These are phyloP conservation scores for Petroica traversi DNA, from an alignment of 2,113 vertebrate genomes.

Conservation along the genomic window DNA sequence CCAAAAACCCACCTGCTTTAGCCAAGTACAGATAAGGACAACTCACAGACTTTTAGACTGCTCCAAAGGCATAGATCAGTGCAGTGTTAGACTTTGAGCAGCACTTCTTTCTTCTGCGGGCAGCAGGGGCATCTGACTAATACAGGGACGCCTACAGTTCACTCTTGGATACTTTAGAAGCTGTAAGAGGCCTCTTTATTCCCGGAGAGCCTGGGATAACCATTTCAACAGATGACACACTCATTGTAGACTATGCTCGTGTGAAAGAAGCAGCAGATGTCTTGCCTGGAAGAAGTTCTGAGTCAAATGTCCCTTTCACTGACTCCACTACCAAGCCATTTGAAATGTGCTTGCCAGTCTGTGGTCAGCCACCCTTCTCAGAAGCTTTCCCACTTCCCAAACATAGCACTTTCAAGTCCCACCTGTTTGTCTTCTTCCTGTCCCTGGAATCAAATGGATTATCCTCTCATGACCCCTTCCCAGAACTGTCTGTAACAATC, in stretches of 20 bases:
- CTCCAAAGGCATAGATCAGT: slow-evolving; percentile 39
- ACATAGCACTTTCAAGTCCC: neutral
- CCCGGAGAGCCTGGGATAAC: neutral
- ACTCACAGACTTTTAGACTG: slow-evolving; percentile 17
- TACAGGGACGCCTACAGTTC: neutral
- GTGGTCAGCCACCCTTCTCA: neutral
- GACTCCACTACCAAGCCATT: neutral
- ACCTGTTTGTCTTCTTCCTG: neutral
- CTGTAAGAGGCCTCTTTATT: neutral
- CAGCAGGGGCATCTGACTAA: slow-evolving; percentile 35
- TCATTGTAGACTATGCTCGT: neutral
- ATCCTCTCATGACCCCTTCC: neutral
- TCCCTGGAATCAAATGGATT: neutral
- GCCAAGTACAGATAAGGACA: slow-evolving; percentile 40
- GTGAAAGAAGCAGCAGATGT: slow-evolving; percentile 1
- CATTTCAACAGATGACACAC: slow-evolving; percentile 8
- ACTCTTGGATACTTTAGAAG: slow-evolving; percentile 27
- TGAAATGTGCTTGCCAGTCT: neutral
- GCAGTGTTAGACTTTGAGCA: slow-evolving; percentile 14
- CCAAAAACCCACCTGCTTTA: neutral
- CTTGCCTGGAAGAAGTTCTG: neutral
- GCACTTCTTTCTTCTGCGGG: slow-evolving; percentile 24
- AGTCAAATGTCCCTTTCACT: neutral
- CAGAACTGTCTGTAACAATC: neutral
- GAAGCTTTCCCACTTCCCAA: neutral